These are phyloP conservation scores for Microplitis mediator DNA, from an alignment of 1,140 invertebrate genomes.

Conservation along the genomic window DNA sequence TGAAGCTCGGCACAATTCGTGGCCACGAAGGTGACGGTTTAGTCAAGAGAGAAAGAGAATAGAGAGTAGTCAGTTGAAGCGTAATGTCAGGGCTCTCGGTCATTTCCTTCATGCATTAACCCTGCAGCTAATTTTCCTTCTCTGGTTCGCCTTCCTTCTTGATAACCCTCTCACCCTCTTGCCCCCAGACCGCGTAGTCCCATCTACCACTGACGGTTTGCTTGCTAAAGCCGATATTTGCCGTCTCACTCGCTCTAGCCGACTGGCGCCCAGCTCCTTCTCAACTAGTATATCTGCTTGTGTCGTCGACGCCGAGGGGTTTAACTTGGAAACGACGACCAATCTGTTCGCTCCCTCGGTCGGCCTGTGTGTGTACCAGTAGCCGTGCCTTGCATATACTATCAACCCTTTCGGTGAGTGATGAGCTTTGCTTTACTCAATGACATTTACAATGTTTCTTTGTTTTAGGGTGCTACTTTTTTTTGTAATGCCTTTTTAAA, in stretches of 20 bases:
- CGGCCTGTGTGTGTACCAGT: background rate
- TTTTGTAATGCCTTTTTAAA: background rate
- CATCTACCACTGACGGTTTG: background rate
- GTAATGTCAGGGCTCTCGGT: background rate
- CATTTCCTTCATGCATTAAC: slow-evolving; percentile 3
- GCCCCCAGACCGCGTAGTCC: background rate
- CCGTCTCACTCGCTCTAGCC: background rate
- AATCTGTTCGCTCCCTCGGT: slow-evolving; percentile 43
- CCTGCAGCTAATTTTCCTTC: background rate
- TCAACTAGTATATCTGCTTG: slow-evolving; percentile 19
- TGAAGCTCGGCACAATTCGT: background rate
- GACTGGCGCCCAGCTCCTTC: background rate
- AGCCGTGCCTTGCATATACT: slow-evolving; percentile 32
- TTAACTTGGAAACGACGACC: slow-evolving; percentile 49
- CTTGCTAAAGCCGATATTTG: no score
- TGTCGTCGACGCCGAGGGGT: slow-evolving; percentile 42
- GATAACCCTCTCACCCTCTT: background rate
- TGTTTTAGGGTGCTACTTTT: background rate
- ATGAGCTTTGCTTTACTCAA: background rate
- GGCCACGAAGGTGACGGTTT: background rate
- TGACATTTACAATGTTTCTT: background rate
- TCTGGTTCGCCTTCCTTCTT: background rate
- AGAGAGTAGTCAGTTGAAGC: background rate
- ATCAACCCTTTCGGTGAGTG: slow-evolving; percentile 25
- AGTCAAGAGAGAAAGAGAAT: background rate